Evolutionary conservation across 30 jellyfish, hydroid and myxozoan species (phyloP), one percentile per base, ranked within the genome.

Genomic region (Chironex yamaguchii): DNA sequence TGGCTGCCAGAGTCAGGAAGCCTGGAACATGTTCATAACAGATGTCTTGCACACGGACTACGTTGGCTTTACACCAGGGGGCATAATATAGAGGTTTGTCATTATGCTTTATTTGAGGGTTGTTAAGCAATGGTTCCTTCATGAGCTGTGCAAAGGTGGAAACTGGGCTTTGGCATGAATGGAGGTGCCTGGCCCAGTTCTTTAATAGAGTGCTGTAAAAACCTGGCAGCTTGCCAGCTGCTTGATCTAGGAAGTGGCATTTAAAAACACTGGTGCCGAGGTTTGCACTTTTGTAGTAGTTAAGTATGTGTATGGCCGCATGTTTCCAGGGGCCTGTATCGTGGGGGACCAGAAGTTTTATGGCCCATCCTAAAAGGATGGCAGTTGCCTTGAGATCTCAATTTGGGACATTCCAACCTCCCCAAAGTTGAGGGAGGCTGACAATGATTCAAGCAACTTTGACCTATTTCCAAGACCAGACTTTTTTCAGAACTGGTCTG

Each of bases 341-440:
- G 21, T 68, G 29, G 27, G 27, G 27, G 4, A 23, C 26, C 30
- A 35, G 36, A 29, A 76, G 88, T 52, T 76, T 76, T 42, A 66
- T 66, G 14, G 30, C 34, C 88, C 79, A 76, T 50, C 78, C 29
- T 33, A 76, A 34, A 12, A 24, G 58, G 58, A 76, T 64, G 69
- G 66, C 35, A 2, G 22, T 20, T 4, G 63, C 2, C 34, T 76
- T 76, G 26, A 51, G 52, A 23, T 52, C 78, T 2, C 52, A 51
- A 32, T 76, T 66, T 0, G 58, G 36, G 30, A 76, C 54, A 53
- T 76, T 76, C 32, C 52, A 42, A 26, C 88, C 88, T 17, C 78
- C 88, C 4, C 58, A 35, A 3, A 28, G 29, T 53, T 76, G 35
- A 4, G 88, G 88, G 25, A 76, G 88, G 24, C 58, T 76, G 17